Conservation (phyloP, 2,797 vertebrate genomes). For the Halcyon leucocephala region DNA sequence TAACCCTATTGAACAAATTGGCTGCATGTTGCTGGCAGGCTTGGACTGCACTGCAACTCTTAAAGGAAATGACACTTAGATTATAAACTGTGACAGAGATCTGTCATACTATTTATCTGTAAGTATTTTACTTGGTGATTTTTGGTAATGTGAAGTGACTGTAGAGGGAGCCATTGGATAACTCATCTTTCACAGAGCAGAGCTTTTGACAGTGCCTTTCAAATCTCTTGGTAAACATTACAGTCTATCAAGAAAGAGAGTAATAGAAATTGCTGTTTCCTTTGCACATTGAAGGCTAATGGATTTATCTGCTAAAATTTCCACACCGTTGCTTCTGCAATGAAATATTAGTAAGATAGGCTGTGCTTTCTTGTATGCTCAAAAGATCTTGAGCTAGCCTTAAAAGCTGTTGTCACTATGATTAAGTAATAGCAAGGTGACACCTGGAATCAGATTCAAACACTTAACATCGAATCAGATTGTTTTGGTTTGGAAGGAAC, state of each 20-base stretch:
- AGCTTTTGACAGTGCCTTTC: neutral
- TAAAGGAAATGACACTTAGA: neutral
- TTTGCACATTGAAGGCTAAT: neutral
- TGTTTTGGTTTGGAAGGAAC: neutral
- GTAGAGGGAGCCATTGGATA: constrained; percentile 51
- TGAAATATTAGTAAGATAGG: neutral
- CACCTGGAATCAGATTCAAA: neutral
- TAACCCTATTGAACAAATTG: neutral
- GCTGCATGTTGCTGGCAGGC: neutral
- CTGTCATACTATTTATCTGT: neutral
- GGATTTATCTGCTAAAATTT: neutral
- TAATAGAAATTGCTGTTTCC: neutral
- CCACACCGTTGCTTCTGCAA: neutral
- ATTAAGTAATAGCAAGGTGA: neutral
- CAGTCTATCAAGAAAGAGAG: neutral
- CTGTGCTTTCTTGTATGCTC: neutral
- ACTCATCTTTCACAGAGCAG: neutral
- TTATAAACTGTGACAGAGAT: neutral
- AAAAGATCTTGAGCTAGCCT: neutral
- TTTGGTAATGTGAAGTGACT: neutral
- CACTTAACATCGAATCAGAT: neutral
- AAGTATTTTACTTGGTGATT: neutral
- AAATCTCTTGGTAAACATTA: neutral
- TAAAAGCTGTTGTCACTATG: neutral
- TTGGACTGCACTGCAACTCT: neutral